Conservation (phyloP, 2,113 vertebrate genomes). For the Furnarius figulus region DNA sequence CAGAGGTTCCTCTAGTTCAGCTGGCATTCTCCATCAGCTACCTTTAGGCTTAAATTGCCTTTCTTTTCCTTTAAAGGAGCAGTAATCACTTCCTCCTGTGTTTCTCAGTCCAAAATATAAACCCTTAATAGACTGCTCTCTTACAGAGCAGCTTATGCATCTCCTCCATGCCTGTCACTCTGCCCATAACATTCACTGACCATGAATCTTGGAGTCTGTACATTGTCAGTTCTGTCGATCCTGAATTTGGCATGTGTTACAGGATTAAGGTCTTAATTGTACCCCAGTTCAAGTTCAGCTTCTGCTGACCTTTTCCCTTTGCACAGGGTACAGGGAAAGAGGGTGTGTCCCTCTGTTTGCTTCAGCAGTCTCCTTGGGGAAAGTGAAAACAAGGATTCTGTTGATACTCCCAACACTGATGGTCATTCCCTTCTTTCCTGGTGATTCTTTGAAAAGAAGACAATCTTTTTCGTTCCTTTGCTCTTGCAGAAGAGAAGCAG, state of each 20-base stretch:
- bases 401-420: not conserved
- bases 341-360: not conserved
- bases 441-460: not conserved
- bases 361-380: not conserved
- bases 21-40: constrained; percentile 25
- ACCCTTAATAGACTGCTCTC: not conserved
- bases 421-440: not conserved
- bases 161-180: not conserved
- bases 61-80: constrained; percentile 32
- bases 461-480: not conserved
- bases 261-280: not conserved
- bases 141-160: not conserved
- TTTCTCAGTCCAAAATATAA: not conserved
- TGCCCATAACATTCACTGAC: not conserved
- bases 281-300: not conserved
- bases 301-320: not conserved
- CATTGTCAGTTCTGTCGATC: not conserved
- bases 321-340: not conserved
- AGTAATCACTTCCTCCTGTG: not conserved
- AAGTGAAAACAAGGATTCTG: not conserved
- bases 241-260: not conserved
- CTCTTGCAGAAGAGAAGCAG: not conserved
- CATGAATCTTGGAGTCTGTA: not conserved
- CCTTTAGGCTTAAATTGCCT: constrained; percentile 36
- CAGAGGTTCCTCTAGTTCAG: constrained; percentile 26